Conservation (phyloP, 2,113 vertebrate genomes). For the Mesoclemmys tuberculata region DNA sequence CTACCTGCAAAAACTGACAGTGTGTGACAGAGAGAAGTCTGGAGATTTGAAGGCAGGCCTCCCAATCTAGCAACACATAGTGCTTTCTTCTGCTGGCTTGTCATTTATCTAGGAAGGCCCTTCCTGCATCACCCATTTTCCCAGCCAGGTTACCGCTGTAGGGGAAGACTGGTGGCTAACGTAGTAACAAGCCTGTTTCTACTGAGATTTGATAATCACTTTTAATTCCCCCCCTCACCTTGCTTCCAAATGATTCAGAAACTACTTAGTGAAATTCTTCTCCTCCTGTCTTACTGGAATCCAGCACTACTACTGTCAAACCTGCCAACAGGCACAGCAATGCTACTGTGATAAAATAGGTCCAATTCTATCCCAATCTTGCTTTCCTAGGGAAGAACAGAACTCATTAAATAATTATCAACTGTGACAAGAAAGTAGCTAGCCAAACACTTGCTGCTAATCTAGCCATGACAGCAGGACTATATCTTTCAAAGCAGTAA, state of each 20-base stretch:
- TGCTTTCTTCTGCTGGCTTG: neutral
- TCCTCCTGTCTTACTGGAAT: conserved; percentile 68
- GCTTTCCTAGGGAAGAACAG: conserved; percentile 70
- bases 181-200: conserved; percentile 52
- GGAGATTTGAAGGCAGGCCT: conserved; percentile 9
- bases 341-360: conserved; percentile 65
- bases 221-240: conserved; percentile 35
- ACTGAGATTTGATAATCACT: conserved; percentile 68
- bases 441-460: conserved; percentile 71
- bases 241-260: conserved; percentile 41
- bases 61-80: neutral
- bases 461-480: conserved; percentile 69
- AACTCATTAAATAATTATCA: conserved; percentile 74
- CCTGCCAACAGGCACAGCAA: conserved; percentile 48
- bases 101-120: conserved; percentile 26
- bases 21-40: neutral
- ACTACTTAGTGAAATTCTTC: conserved; percentile 75
- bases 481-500: conserved; percentile 68
- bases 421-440: conserved; percentile 70
- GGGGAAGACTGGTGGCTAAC: conserved; percentile 54
- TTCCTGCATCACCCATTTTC: conserved; percentile 27
- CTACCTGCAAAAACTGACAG: neutral
- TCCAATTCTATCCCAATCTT: conserved; percentile 66
- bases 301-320: conserved; percentile 49
- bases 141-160: conserved; percentile 49